A percentile compares a stretch with the other conserved stretches of the same genome.
These are phyloP conservation scores for Brienomyrus brachyistius DNA, from an alignment of 2,113 vertebrate genomes.

Conservation along the genomic window DNA sequence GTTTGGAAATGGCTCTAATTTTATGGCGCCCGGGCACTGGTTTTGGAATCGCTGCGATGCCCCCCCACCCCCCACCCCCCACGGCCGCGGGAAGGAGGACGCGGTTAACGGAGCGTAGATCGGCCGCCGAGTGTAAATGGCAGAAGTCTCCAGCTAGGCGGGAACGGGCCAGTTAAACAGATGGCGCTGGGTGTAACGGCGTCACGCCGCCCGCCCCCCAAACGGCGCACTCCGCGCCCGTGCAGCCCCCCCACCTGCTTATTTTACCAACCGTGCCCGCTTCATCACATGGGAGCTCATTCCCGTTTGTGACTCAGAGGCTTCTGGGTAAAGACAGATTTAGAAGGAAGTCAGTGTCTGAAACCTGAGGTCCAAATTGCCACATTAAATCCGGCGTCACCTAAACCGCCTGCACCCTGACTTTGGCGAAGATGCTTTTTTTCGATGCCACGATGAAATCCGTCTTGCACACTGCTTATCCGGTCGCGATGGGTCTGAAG, in stretches of 20 bases:
- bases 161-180: constrained; percentile 52
- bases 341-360: neutral
- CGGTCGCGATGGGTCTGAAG: neutral
- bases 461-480: neutral
- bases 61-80: neutral
- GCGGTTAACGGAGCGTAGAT: constrained; percentile 36
- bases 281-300: neutral
- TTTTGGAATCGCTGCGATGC: constrained; percentile 45
- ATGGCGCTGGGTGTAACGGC: constrained; percentile 46
- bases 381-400: neutral
- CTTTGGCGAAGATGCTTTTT: neutral
- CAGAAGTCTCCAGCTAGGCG: constrained; percentile 13
- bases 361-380: neutral
- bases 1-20: constrained; percentile 51
- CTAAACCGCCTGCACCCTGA: neutral
- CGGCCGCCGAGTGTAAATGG: neutral
- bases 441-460: neutral
- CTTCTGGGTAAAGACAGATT: neutral
- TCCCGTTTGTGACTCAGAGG: neutral
- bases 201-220: neutral
- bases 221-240: neutral
- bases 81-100: neutral
- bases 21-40: constrained; percentile 38
- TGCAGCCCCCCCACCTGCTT: neutral
- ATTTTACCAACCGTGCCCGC: neutral